Base-by-base conservation (phyloP, 1,140 invertebrate genomes). In the Drosophila pseudoobscura region DNA sequence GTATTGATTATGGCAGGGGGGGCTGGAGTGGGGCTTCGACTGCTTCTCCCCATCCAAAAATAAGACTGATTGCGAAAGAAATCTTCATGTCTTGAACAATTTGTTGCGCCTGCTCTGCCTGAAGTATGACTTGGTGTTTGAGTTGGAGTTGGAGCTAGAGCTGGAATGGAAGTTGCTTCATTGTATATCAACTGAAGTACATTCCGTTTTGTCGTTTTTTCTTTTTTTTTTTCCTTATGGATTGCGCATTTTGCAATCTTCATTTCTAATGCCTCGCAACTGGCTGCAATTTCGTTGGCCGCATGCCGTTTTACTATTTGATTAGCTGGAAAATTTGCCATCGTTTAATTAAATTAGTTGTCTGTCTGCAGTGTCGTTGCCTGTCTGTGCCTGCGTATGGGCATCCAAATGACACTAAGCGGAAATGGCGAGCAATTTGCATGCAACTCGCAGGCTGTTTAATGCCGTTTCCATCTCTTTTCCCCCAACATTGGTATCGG, bases 311-410 rank as follows among this genome's bases (percentile, higher is more conserved):
- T 68, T 56, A 58, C 68, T 66, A 74, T 85, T 87, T 85, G 82
- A 85, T 85, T 80, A 87, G 78, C 62, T 78, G 80, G 78, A 87
- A 87, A 85, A 85, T 85, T 85, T 85, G 62, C 80, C 77, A 85
- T 87, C 82, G 54, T 85, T 85, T 85, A 87, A 85, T 85, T 78
- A 85, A 87, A 87, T 85, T 87, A 85, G 24, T 5, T 26, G 24
- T 5, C 24, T 79, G 79, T 82, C 65, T 77, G 74, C 70, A 65
- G 60, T 39, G 61, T 59, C 15, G 72, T 31, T 8, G 29, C 7
- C 62, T 61, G 29, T 31, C 62, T 61, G 57, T 50, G 80, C 77
- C 75, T 87, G 75, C 78, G 68, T 60, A 75, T 75, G 55, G 64
- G 44, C 63, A 76, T 49, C 51, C 60, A 58, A 80, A 85, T 84